Conservation (phyloP, 64 coral and sea anemone species). For the Montipora efflorescens region DNA sequence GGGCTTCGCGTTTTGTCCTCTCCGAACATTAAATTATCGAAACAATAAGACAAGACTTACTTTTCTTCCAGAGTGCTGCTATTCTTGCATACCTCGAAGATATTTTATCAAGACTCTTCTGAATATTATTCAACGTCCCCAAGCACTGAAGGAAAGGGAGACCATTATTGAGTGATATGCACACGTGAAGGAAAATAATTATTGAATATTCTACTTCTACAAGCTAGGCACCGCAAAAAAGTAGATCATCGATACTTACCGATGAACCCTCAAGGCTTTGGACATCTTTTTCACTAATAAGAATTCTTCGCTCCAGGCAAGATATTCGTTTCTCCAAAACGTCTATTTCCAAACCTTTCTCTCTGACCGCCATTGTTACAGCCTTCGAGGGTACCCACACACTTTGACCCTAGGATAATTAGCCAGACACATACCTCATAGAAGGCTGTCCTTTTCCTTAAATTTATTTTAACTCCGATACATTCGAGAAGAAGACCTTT, state of each 20-base stretch:
- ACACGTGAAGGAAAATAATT: not conserved
- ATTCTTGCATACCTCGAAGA: constrained; percentile 73
- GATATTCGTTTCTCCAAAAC: constrained; percentile 82
- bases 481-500: too few relatives aligned
- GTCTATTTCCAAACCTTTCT: constrained; percentile 57
- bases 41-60: constrained; percentile 17
- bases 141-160: constrained; percentile 67
- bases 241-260: constrained; percentile 37
- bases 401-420: too few relatives aligned
- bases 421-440: too few relatives aligned
- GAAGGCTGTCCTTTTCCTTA: too few relatives aligned
- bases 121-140: constrained; percentile 60
- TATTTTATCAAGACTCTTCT: constrained; percentile 76
- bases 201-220: not conserved
- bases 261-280: constrained; percentile 75
- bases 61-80: constrained; percentile 82
- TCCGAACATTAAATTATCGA: too few relatives aligned
- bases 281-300: constrained; percentile 80
- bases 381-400: too few relatives aligned
- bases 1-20: too few relatives aligned
- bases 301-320: constrained; percentile 71
- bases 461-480: too few relatives aligned
- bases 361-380: constrained; percentile 61
- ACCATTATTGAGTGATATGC: not conserved
- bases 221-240: not conserved